A percentile compares a stretch with the other conserved stretches of the same genome.
phyloP scores from a whole-genome alignment of 2,113 vertebrate genomes.

The Cyphomyrus discorhynchus region DNA sequence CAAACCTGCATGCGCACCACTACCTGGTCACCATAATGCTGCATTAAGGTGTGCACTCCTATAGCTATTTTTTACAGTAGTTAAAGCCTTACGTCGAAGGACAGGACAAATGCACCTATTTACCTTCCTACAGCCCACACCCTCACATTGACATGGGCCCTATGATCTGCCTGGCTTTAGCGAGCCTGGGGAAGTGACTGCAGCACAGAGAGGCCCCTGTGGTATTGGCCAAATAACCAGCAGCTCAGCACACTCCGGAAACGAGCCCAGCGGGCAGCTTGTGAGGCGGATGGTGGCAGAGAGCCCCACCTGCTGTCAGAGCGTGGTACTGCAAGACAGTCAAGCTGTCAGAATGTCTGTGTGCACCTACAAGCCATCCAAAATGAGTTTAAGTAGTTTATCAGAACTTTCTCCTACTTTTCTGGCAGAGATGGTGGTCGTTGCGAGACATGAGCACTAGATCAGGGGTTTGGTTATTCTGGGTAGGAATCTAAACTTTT shows the following conservation, averaged over 20 bases:
- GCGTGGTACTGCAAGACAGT: slow-evolving; percentile 4
- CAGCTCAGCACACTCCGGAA: slow-evolving; percentile 27
- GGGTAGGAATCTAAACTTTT: neutral
- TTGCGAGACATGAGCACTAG: neutral
- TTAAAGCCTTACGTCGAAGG: neutral
- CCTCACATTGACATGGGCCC: slow-evolving; percentile 10
- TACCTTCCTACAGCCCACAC: slow-evolving; percentile 14
- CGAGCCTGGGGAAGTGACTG: slow-evolving; percentile 23
- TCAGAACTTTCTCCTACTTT: neutral
- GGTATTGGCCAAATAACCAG: slow-evolving; percentile 28
- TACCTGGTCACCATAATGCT: slow-evolving; percentile 21
- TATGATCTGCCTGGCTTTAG: slow-evolving; percentile 1
- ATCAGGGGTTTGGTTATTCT: neutral
- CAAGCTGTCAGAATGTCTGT: neutral
- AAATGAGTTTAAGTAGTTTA: neutral
- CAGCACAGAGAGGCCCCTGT: slow-evolving; percentile 25
- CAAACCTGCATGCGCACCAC: slow-evolving; percentile 13
- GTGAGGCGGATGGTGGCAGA: neutral
- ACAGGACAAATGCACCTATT: neutral
- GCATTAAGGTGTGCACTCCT: slow-evolving; percentile 17
- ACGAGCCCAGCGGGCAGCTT: slow-evolving; percentile 24
- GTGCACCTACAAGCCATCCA: neutral
- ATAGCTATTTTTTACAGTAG: slow-evolving; percentile 32
- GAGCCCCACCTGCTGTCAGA: slow-evolving; percentile 16
- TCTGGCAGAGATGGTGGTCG: neutral